Base-by-base conservation (phyloP, 2,113 vertebrate species). In the Tupaia chinensis region DNA sequence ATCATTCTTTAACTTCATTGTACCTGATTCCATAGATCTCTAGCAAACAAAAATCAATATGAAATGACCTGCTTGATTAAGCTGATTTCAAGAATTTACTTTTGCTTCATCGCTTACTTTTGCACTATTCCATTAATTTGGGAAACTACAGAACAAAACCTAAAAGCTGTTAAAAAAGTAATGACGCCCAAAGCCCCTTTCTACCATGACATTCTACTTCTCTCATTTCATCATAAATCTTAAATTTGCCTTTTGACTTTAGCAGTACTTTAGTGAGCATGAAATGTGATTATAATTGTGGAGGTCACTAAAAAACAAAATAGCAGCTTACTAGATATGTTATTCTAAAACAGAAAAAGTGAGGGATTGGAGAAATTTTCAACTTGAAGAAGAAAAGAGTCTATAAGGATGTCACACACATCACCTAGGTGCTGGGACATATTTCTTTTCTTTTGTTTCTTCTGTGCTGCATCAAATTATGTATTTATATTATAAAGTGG, bases 381-480 rank as follows among this genome's bases (percentile, higher is more conserved):
- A 44, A 20, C 17, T 32, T 25, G 10, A 58, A 89, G 76, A 73
- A 11, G 15, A 4, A 84, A 63, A 85, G 20, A 25, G 63, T 72
- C 68, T 76, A 44, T 10, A 22, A 95, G 16, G 66, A 25, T 32
- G 54, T 27, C 25, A 83, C 68, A 23, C 69, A 53, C 12, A 68
- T 66, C 17, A 58, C 53, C 7, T 44, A 58, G 7, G 10, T n/a
- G 6, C 73, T 53, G 2, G 53, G 22, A 56, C 7, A n/a, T 76
- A 79, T 29, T 73, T 69, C 34, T 72, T 72, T 97, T 92, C 87
- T 94, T 97, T 96, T 92, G 22, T 90, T 93, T 70, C 72, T 95
- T 93, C 9, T 10, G 0, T 32, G 16, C 70, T 58, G 44, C 66
- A 95, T 93, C 93, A 91, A 80, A 96, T 95, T 86, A 90, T 70